These are phyloP conservation scores for Chelonus formosanus DNA, from an alignment of 2,888 invertebrate species.

Conservation along the genomic window DNA sequence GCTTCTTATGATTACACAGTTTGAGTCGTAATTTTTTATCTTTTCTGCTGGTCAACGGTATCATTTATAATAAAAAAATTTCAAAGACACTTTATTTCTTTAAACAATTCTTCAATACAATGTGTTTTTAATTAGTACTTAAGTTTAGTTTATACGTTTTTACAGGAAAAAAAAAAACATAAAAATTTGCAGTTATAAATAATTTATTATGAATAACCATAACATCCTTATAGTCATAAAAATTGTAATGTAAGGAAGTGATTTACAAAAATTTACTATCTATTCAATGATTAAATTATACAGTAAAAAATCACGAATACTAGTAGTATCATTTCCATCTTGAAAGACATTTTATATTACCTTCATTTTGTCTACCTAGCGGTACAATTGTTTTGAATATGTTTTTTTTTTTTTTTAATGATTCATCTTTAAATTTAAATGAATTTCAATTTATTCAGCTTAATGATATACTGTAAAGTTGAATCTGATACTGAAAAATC, in stretches of 20 bases:
- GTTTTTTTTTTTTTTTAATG: no score
- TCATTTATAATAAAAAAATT: conserved; percentile 1
- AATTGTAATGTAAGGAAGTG: conserved; percentile 4
- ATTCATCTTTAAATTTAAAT: no score
- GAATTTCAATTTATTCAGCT: no score
- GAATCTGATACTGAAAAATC: conserved; percentile 26
- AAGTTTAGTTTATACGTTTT: no score
- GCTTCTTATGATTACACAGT: conserved; percentile 43
- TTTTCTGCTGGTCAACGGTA: conserved; percentile 19
- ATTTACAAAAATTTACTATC: conserved; percentile 11
- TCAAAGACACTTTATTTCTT: no score
- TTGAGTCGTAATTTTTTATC: conserved; percentile 41
- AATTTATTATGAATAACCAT: background rate
- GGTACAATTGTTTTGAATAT: conserved; percentile 26
- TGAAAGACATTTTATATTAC: conserved; percentile 39
- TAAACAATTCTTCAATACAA: conserved; percentile 1
- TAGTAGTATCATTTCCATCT: conserved; percentile 25
- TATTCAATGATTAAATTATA: conserved; percentile 31
- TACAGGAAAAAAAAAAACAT: background rate
- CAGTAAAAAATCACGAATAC: conserved; percentile 37
- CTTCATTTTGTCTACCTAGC: conserved; percentile 30
- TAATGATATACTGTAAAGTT: no score
- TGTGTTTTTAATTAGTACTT: background rate
- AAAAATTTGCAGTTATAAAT: background rate
- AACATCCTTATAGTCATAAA: background rate